Percentiles rank a stretch among this genome's conserved stretches.
These are phyloP conservation scores for Glyptemys insculpta DNA, from an alignment of 2,797 vertebrate genomes.

Conservation along the genomic window DNA sequence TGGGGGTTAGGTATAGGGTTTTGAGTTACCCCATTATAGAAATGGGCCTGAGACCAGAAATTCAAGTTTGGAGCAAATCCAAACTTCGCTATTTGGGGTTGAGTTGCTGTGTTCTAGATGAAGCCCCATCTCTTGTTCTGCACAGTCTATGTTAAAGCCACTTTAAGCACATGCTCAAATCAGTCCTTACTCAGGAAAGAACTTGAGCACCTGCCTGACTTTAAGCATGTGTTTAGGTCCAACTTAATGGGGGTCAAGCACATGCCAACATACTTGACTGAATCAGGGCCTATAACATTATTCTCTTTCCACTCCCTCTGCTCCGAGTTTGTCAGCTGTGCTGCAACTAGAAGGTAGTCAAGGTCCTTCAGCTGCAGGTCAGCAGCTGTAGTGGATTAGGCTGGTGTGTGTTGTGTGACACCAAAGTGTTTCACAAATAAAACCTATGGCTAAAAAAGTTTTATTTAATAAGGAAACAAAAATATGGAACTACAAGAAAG, in stretches of 20 bases:
- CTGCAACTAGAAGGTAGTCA: neutral
- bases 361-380: neutral
- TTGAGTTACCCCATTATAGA: neutral
- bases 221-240: neutral
- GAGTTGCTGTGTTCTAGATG: neutral
- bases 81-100: neutral
- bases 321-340: neutral
- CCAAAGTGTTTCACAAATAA: neutral
- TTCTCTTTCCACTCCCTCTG: neutral
- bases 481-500: neutral
- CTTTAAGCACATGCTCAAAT: neutral
- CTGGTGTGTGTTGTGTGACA: neutral
- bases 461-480: neutral
- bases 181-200: neutral
- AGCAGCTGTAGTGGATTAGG: neutral
- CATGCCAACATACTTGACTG: neutral
- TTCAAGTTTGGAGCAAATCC: neutral
- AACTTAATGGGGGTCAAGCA: neutral
- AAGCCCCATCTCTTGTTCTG: neutral
- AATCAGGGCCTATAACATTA: neutral
- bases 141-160: neutral
- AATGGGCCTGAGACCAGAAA: neutral
- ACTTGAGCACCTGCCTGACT: neutral
- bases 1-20: neutral
- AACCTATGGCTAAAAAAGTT: neutral